Evolutionary conservation across 2,797 vertebrate genomes (phyloP).

Genomic region (Tiaroga cobitis): DNA sequence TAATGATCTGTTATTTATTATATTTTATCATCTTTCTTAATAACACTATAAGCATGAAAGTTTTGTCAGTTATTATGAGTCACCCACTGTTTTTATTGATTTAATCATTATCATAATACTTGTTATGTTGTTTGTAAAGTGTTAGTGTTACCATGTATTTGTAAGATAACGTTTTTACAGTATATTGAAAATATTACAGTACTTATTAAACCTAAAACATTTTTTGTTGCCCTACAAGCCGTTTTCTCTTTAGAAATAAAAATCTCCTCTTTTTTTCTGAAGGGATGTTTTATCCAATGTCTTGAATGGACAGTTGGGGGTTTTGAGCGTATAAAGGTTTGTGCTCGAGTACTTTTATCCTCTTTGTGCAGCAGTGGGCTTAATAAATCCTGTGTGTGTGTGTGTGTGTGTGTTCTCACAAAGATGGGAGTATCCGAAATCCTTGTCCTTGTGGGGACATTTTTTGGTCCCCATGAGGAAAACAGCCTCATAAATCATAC

Average conservation of each 20-base stretch:
- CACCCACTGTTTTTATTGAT: neutral
- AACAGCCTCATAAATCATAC: too few species aligned
- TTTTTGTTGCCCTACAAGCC: neutral
- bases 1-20: neutral
- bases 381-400: neutral
- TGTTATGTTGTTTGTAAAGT: neutral
- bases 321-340: constrained; percentile 2
- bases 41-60: neutral
- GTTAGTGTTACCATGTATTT: neutral
- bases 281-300: constrained; percentile 3
- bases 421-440: too few species aligned
- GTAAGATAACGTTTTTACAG: neutral
- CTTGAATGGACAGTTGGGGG: constrained; percentile 28
- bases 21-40: neutral
- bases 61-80: constrained; percentile 7
- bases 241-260: neutral
- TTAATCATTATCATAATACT: neutral
- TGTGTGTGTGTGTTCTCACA: neutral
- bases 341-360: constrained; percentile 25
- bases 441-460: too few species aligned
- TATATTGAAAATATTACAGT: neutral
- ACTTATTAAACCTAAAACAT: neutral
- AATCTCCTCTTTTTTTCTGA: neutral
- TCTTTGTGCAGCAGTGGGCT: constrained; percentile 22
- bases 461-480: too few species aligned